Evolutionary conservation across 2,113 vertebrate genomes (phyloP).

Genomic region (Paracyprichromis sp.): DNA sequence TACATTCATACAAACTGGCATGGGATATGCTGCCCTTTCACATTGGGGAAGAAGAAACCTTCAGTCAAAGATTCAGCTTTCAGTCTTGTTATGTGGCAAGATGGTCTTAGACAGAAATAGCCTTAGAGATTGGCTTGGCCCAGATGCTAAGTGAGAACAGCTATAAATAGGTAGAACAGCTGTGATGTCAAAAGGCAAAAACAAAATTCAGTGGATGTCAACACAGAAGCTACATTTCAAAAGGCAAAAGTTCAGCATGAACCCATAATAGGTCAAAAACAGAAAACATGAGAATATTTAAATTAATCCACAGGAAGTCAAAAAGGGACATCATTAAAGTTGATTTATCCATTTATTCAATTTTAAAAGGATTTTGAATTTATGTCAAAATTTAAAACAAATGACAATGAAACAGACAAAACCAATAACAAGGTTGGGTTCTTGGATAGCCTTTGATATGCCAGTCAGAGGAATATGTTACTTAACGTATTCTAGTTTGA

Average conservation of each 20-base stretch:
- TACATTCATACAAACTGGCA: background rate
- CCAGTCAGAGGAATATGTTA: background rate
- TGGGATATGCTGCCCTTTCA: background rate
- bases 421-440: background rate
- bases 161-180: conserved; percentile 45
- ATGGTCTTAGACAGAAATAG: conserved; percentile 28
- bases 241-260: background rate
- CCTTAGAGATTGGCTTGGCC: conserved; percentile 1
- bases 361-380: background rate
- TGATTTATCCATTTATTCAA: background rate
- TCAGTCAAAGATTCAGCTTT: background rate
- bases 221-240: background rate
- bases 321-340: background rate
- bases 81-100: conserved; percentile 3
- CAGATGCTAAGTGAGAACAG: conserved; percentile 27
- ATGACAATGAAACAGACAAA: background rate
- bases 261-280: background rate
- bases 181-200: conserved; percentile 9
- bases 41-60: background rate
- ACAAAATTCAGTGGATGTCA: conserved; percentile 2
- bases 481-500: background rate
- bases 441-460: background rate
- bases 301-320: background rate
- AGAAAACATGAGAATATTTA: background rate
- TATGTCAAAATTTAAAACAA: background rate